Conservation (phyloP, 2,888 invertebrate genomes). For the Diaperis boleti region DNA sequence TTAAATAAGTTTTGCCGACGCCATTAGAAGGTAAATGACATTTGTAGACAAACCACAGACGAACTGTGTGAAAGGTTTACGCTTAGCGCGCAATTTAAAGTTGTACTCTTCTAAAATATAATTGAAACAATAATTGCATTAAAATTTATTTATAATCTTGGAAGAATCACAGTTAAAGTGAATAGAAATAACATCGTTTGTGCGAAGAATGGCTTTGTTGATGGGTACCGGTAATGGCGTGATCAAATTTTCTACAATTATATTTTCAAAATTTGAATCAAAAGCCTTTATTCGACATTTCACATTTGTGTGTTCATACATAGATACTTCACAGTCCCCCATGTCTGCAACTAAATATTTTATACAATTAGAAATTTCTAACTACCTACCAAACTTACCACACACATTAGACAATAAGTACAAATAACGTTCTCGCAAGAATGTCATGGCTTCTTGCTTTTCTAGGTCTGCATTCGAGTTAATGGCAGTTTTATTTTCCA, state of each 20-base stretch:
- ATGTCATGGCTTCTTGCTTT: slow-evolving; percentile 54
- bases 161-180: slow-evolving; percentile 40
- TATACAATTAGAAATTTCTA: background rate
- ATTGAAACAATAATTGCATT: too few relatives aligned
- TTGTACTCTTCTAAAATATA: background rate
- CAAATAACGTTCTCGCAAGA: slow-evolving; percentile 59
- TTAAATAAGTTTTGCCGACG: background rate
- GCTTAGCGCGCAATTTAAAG: too few relatives aligned
- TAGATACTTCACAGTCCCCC: slow-evolving; percentile 53
- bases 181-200: slow-evolving; percentile 58
- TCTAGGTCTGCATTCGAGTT: slow-evolving; percentile 9
- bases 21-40: slow-evolving; percentile 1
- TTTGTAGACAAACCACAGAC: too few relatives aligned
- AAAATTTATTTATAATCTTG: slow-evolving; percentile 17
- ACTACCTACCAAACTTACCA: too few relatives aligned
- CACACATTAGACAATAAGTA: slow-evolving; percentile 57
- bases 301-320: slow-evolving; percentile 60
- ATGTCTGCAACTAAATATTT: slow-evolving; percentile 48
- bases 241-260: slow-evolving; percentile 60
- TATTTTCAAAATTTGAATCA: slow-evolving; percentile 58
- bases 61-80: too few relatives aligned
- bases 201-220: slow-evolving; percentile 56
- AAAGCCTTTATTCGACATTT: slow-evolving; percentile 57
- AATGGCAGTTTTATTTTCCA: slow-evolving; percentile 7
- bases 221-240: slow-evolving; percentile 54